A percentile compares a stretch with the other conserved stretches of the same genome.
These are phyloP conservation scores for Pheucticus melanocephalus DNA, from an alignment of 2,113 vertebrate genomes.

Conservation along the genomic window DNA sequence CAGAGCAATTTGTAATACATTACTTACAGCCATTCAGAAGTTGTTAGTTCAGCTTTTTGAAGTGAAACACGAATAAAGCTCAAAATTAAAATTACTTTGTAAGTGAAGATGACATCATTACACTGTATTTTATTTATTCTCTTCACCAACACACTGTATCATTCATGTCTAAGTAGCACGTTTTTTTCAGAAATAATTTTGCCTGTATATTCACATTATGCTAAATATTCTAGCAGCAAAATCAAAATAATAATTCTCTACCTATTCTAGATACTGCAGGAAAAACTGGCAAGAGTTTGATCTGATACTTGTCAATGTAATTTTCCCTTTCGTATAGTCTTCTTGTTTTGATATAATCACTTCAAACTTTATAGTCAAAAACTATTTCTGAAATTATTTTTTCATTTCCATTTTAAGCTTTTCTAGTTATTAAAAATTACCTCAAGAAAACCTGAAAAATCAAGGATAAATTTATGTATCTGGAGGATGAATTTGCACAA, in stretches of 20 bases:
- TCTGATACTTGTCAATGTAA: background rate
- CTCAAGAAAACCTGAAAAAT: background rate
- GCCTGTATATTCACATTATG: background rate
- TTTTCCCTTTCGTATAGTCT: background rate
- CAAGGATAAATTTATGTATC: background rate
- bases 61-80: background rate
- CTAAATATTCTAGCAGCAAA: background rate
- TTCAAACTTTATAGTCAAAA: background rate
- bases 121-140: background rate
- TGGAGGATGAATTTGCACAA: background rate
- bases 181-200: background rate
- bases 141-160: background rate
- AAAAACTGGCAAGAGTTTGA: background rate
- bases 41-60: background rate
- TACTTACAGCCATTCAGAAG: background rate
- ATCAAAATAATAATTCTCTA: background rate
- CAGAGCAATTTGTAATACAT: background rate
- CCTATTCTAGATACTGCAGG: background rate
- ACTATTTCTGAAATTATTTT: background rate
- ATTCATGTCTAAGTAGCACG: background rate
- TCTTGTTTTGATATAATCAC: background rate
- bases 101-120: background rate
- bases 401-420: background rate
- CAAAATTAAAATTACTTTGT: background rate
- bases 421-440: background rate